Evolutionary conservation across 2,888 invertebrate species (phyloP).

Genomic region (Phlogophora meticulosa): DNA sequence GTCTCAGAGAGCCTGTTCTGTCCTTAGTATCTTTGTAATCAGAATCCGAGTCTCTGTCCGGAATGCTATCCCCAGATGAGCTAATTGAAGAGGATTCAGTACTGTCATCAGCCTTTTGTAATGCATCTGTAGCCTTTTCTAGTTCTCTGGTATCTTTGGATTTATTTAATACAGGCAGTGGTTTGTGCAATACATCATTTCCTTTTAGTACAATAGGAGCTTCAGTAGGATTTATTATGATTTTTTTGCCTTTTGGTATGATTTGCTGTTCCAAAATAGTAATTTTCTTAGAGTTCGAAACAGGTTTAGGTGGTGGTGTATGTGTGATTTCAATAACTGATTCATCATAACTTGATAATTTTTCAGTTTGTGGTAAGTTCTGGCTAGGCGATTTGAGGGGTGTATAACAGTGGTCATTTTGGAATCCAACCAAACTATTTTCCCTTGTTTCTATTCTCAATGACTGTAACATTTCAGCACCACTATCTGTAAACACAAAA

Average conservation of each 20-base stretch:
- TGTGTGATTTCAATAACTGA: slow-evolving; percentile 87
- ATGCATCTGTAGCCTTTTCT: slow-evolving; percentile 74
- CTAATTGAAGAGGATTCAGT: slow-evolving; percentile 88
- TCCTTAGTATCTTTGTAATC: slow-evolving; percentile 90
- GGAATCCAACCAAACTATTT: slow-evolving; percentile 92
- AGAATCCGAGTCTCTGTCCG: slow-evolving; percentile 92
- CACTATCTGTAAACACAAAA: slow-evolving; percentile 81
- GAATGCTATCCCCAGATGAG: slow-evolving; percentile 90
- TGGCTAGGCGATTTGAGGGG: slow-evolving; percentile 93
- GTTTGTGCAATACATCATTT: slow-evolving; percentile 84
- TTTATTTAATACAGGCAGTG: slow-evolving; percentile 77
- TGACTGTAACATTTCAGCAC: slow-evolving; percentile 89
- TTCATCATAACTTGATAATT: slow-evolving; percentile 81
- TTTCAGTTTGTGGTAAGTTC: slow-evolving; percentile 80
- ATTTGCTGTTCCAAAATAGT: slow-evolving; percentile 88
- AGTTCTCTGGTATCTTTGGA: slow-evolving; percentile 74
- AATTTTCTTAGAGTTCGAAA: slow-evolving; percentile 87
- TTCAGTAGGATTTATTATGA: slow-evolving; percentile 81
- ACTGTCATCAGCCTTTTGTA: slow-evolving; percentile 87
- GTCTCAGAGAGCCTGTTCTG: slow-evolving; percentile 75
- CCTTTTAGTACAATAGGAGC: slow-evolving; percentile 82
- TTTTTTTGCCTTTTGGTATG: slow-evolving; percentile 89
- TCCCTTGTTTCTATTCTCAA: slow-evolving; percentile 88
- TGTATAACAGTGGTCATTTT: slow-evolving; percentile 96
- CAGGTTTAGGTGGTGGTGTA: slow-evolving; percentile 85